Base-by-base conservation (phyloP, 2,888 invertebrate genomes). In the Invenusta paracnida region DNA sequence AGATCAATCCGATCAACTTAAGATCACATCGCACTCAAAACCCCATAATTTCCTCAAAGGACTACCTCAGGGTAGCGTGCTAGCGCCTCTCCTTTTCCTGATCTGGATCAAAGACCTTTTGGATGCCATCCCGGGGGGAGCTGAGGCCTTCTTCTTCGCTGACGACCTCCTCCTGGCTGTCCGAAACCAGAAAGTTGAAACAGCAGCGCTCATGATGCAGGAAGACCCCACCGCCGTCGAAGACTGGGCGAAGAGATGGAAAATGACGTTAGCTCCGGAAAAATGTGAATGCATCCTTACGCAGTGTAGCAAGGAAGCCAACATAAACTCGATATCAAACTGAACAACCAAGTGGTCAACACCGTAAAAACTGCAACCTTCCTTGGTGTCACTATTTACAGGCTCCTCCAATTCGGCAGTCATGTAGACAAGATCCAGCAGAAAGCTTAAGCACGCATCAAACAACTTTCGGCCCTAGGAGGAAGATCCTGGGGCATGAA, bases 1-100 rank as follows among this genome's bases (percentile, higher is more conserved):
- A n/a, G n/a, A n/a, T n/a, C n/a, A n/a, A n/a, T n/a, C n/a, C n/a
- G n/a, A n/a, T n/a, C n/a, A n/a, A n/a, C n/a, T n/a, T n/a, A n/a
- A n/a, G n/a, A n/a, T n/a, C n/a, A n/a, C n/a, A n/a, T n/a, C n/a
- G n/a, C n/a, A n/a, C n/a, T 73, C 73, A 2, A 73, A 73, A 73
- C 73, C 73, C 17, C 11, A 23, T n/a, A 73, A 73, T 23, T 73
- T 73, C 23, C 11, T 2, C 2, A 5, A n/a, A 73, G 73, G 73
- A 73, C 73, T 73, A n/a, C 27, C 73, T n/a, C 73, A 73, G 73
- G 73, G 73, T 73, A 73, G 73, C 73, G 27, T 73, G 2, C 73
- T 73, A 13, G 73, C 73, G 2, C 73, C 73, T 23, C 11, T 73
- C 27, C 73, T 73, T 25, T 73, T 73, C 23, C 17, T 73, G 11